phyloP scores from a whole-genome alignment of 92 coral and sea anemone genomes.

The Porites evermanni region DNA sequence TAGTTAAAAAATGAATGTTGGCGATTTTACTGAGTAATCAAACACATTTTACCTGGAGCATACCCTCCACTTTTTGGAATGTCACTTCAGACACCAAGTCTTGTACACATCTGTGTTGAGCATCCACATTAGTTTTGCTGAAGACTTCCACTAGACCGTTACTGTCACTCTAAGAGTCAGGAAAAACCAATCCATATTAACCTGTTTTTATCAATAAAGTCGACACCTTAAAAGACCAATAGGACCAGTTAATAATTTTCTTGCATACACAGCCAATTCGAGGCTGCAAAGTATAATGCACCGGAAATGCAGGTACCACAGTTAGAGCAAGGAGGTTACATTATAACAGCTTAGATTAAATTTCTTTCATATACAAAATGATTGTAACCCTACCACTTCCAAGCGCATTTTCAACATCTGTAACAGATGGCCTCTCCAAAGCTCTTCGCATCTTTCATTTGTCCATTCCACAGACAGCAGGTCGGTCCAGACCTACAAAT shows the following conservation, averaged over 20 bases:
- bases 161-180: conserved; percentile 11
- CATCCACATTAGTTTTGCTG: conserved; percentile 4
- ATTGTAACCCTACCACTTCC: conserved; percentile 36
- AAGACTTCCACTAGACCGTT: conserved; percentile 20
- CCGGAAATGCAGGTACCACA: too few species aligned
- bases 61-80: conserved; percentile 37
- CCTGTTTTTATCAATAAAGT: too few species aligned
- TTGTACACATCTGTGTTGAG: conserved; percentile 20
- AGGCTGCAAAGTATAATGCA: too few species aligned
- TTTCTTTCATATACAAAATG: not conserved
- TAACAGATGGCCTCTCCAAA: conserved; percentile 37
- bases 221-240: too few species aligned
- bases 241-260: too few species aligned
- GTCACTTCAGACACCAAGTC: conserved; percentile 41
- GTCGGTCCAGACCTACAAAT: conserved; percentile 48
- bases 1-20: too few species aligned
- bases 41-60: conserved; percentile 34
- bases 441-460: conserved; percentile 12
- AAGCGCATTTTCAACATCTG: conserved; percentile 30
- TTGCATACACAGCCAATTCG: too few species aligned
- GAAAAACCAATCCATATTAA: not conserved
- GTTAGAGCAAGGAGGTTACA: not conserved
- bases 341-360: not conserved
- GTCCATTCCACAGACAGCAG: conserved; percentile 23
- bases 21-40: too few species aligned